A percentile compares a stretch with the other conserved stretches of the same genome.
Evolutionary conservation across 1,140 invertebrate genomes (phyloP).

Genomic region (Colletes latitarsis): DNA sequence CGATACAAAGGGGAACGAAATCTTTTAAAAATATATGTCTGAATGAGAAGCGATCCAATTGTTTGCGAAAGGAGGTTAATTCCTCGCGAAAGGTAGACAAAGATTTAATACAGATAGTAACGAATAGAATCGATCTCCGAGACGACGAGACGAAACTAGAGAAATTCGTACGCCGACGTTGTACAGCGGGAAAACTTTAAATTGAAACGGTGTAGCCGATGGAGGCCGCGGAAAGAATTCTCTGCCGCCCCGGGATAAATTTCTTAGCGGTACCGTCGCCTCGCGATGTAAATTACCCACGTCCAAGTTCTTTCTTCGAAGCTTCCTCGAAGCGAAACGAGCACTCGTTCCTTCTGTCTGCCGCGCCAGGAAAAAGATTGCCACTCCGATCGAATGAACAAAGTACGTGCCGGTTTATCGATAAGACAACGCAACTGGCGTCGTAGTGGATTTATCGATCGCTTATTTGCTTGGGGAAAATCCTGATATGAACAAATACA

Average conservation of each 20-base stretch:
- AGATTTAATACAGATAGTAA: constrained; percentile 42
- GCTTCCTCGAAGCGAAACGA: neutral
- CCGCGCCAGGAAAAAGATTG: neutral
- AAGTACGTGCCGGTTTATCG: neutral
- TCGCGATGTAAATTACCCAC: constrained; percentile 27
- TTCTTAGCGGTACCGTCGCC: constrained; percentile 1
- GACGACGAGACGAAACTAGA: neutral
- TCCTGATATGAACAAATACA: neutral
- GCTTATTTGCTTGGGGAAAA: neutral
- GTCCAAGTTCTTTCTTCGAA: constrained; percentile 15
- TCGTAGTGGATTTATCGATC: neutral
- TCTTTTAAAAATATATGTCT: no score
- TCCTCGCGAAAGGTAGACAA: neutral
- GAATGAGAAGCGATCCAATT: neutral
- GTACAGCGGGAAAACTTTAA: constrained; percentile 50
- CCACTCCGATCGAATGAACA: neutral
- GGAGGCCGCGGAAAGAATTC: constrained; percentile 19
- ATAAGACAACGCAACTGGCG: neutral
- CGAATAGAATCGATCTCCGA: constrained; percentile 26
- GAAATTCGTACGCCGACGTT: neutral
- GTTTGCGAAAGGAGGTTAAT: neutral
- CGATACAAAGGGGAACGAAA: no score
- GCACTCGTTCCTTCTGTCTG: neutral
- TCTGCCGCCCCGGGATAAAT: constrained; percentile 18
- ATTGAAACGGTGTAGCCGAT: constrained; percentile 34